A percentile compares a stretch with the other conserved stretches of the same genome.
phyloP scores from a whole-genome alignment of 1,140 invertebrate species.

The Zaprionus nigranus region DNA sequence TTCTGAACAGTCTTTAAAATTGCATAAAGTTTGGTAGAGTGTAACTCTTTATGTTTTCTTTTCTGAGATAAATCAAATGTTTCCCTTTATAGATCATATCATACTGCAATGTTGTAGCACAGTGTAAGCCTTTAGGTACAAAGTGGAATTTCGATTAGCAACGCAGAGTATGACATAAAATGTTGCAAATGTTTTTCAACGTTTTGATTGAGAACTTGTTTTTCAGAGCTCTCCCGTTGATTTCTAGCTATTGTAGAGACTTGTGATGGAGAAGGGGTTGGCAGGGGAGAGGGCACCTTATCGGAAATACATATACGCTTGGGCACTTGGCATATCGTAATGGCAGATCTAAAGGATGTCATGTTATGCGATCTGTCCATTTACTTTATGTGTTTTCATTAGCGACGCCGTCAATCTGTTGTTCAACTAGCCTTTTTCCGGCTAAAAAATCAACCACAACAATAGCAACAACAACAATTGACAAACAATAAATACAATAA shows the following conservation, averaged over 20 bases:
- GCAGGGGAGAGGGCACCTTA: slow-evolving; percentile 9
- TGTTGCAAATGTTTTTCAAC: slow-evolving; percentile 48
- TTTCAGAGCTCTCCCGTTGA: slow-evolving; percentile 15
- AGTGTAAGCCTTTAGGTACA: slow-evolving; percentile 59
- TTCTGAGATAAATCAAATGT: no score
- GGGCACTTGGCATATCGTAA: slow-evolving; percentile 47
- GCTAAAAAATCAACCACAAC: slow-evolving; percentile 38
- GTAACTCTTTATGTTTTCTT: no score
- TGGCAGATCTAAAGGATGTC: slow-evolving; percentile 77
- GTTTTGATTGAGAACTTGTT: slow-evolving; percentile 75
- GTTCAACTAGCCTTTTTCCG: slow-evolving; percentile 16
- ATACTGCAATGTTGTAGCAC: slow-evolving; percentile 10
- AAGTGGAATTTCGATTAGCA: slow-evolving; percentile 47
- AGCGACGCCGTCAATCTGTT: slow-evolving; percentile 42
- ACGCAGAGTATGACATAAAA: slow-evolving; percentile 61
- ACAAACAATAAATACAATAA: slow-evolving; percentile 34
- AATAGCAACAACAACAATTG: slow-evolving; percentile 21
- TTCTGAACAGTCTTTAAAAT: no score
- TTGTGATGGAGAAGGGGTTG: neutral
- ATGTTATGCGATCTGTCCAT: slow-evolving; percentile 60
- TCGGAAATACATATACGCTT: slow-evolving; percentile 49
- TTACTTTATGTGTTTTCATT: slow-evolving; percentile 75
- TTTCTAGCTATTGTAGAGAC: neutral
- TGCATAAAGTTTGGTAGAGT: accelerated
- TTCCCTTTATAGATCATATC: neutral